Evolutionary conservation across 2,797 vertebrate species (phyloP), one percentile per base, ranked within the genome.

Genomic region (Sebastes kiyomatsui): DNA sequence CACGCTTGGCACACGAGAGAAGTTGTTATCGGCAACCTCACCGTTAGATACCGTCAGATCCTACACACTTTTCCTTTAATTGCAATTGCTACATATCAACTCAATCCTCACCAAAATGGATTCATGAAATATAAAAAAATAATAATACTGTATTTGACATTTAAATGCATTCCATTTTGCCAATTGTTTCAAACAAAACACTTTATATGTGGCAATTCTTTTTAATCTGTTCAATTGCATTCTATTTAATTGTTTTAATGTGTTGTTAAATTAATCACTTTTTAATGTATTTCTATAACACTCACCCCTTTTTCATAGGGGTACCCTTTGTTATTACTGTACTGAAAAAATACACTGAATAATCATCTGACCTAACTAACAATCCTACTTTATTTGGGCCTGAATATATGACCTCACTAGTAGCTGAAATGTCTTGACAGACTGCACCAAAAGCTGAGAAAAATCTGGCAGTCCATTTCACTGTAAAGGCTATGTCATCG

Each of bases 401-500:
- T 30, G 2, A 65, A 80, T 20, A 33, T 14, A 81, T 54, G 7
- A 65, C 2, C 16, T 65, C 67, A 61, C 6, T 55, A 59, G 5
- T 14, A 42, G 9, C 28, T 54, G 20, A 46, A 25, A 71, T 52
- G 4, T 64, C 16, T 33, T n/a, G 4, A 54, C 9, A 64, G 65
- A 73, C 46, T 42, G 28, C 23, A 75, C 35, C 56, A 62, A 55
- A 56, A 66, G 49, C 5, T 28, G 42, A 65, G 12, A 78, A 73
- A 42, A 18, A 60, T 14, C 9, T 64, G 33, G 22, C 33, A 64
- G 33, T 32, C 13, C 22, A 18, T 55, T 82, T 83, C 20, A 30
- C 32, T 56, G 27, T 73, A 20, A 75, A 42, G 8, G 64, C 38
- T 32, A 61, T 7, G 25, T 76, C 80, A 87, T 74, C n/a, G 4